Evolutionary conservation across 2,888 invertebrate genomes (phyloP), one percentile per base, ranked within the genome.

Genomic region (Dascillus cervinus): DNA sequence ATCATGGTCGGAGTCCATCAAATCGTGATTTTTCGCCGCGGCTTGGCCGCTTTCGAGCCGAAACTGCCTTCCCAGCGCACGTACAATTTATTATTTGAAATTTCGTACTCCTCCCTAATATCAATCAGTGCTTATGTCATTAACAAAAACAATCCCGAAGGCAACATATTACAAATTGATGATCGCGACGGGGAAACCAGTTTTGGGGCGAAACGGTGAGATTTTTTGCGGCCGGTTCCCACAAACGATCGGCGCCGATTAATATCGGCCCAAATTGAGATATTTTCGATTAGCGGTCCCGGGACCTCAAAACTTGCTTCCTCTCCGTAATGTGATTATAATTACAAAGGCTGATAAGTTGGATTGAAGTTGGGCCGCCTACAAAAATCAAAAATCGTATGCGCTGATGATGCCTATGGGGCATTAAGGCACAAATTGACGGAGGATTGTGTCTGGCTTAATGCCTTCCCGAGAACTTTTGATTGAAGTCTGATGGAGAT

Each of bases 301-400:
- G 17, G 4, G 17, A 6, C 17, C 25, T 37, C 40, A 34, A 37
- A 40, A 51, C 46, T 51, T 34, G 34, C 39, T 52, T 48, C 52
- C 39, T 6, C 12, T 22, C 45, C 44, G 48, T 60, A 61, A 61
- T 61, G 60, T 56, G 59, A 59, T 59, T 60, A 61, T 61, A 61
- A 61, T 61, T 61, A 58, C 59, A 58, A 56, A 52, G 58, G 47
- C 55, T 55, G 60, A 57, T 58, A 57, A 56, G 54, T 55, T 53
- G 40, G 53, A 57, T 55, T 57, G 55, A 53, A 54, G 53, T 44
- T 50, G 52, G 47, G 53, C 56, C 60, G 61, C 61, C 61, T 55
- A 62, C 61, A 56, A 62, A 60, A 60, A 62, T 61, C 60, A 60
- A 61, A 61, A 61, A 59, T 59, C 53, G 47, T 49, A 51, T 49